Base-by-base conservation (phyloP, 2,888 invertebrate species). In the Noctuana brunneofusca region DNA sequence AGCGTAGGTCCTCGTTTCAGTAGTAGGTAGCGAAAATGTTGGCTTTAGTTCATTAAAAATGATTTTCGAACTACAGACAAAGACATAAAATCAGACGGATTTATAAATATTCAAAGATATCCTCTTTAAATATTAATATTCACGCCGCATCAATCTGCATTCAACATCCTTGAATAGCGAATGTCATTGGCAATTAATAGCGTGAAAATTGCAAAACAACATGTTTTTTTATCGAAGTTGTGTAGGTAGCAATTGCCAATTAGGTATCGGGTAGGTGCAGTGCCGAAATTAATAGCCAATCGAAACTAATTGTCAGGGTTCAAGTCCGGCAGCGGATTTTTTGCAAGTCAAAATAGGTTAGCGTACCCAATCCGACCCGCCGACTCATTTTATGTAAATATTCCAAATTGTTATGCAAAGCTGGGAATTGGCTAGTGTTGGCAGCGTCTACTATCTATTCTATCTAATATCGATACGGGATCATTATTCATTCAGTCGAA, bases 261-360 rank as follows among this genome's bases (percentile, higher is more conserved):
- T 63, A 63, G 63, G 43, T 22, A 41, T 8, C 8, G 49, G 4
- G 20, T 41, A 50, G 50, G 30, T 16, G 56, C 62, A 49, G 30
- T 62, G 50, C 69, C 69, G 69, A 71, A 71, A 70, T 70, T 71
- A 75, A 76, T 74, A 71, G 68, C 72, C 75, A 75, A 77, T 78
- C 74, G 74, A 69, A 71, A 67, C 68, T 72, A 72, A 75, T 74
- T 72, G 70, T 65, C 59, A 64, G 65, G 66, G 68, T 64, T 68
- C 67, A 66, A 54, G 66, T 59, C 65, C 58, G 32, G 66, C 66
- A 41, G 65, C 68, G 64, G 71, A 75, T 77, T 86, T 83, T 89
- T 88, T 85, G 89, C 89, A 89, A 89, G 85, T 89, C 87, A 74
- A 88, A 89, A 88, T 87, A 79, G 81, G 79, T 80, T 78, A 76